phyloP scores from a whole-genome alignment of 92 coral and sea anemone species.

The Heliopora coerulea region DNA sequence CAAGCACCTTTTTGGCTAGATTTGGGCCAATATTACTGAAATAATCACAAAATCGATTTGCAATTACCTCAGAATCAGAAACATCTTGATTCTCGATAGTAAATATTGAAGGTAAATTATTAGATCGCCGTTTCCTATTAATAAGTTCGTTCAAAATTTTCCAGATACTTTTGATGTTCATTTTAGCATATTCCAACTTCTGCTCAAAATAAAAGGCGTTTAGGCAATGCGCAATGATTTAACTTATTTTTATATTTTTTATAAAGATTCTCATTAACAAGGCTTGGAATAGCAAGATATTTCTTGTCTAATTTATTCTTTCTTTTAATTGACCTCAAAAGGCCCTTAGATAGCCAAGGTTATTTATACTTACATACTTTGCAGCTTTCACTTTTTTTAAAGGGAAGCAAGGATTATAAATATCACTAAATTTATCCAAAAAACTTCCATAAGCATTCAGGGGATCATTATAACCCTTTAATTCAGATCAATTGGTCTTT shows the following conservation, averaged over 20 bases:
- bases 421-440: slow-evolving; percentile 31
- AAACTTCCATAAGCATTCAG: slow-evolving; percentile 27
- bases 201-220: neutral
- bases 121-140: neutral
- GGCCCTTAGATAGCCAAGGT: slow-evolving; percentile 13
- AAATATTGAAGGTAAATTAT: neutral
- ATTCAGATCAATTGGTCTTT: slow-evolving; percentile 9
- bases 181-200: neutral
- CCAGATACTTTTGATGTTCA: neutral
- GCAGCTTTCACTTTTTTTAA: slow-evolving; percentile 28
- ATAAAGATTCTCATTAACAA: too few species aligned
- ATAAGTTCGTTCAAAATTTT: slow-evolving; percentile 4
- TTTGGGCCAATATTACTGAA: slow-evolving; percentile 16
- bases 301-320: neutral
- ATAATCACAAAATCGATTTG: slow-evolving; percentile 17
- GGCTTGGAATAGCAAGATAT: too few species aligned
- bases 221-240: neutral
- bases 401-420: slow-evolving; percentile 51
- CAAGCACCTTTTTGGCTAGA: slow-evolving; percentile 5
- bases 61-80: neutral
- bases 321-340: neutral
- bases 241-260: neutral
- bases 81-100: neutral
- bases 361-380: neutral
- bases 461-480: slow-evolving; percentile 47